A percentile compares a stretch with the other conserved stretches of the same genome.
phyloP scores from a whole-genome alignment of 1,140 invertebrate genomes.

The Papilio glaucus region DNA sequence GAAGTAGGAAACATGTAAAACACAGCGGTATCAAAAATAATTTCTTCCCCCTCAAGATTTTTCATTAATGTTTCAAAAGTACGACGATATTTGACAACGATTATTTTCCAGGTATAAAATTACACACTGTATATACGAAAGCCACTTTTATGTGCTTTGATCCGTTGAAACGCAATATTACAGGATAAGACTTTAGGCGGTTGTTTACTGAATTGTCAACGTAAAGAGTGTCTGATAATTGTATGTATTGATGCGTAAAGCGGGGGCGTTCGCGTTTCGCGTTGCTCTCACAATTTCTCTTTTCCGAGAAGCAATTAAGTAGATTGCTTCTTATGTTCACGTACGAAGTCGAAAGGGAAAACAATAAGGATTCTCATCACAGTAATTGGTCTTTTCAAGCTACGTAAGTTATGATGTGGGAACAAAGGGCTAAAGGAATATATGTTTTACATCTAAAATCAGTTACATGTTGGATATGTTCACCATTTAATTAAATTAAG shows the following conservation, averaged over 20 bases:
- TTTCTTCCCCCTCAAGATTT: background rate
- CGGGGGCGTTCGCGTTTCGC: background rate
- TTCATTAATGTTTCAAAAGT: background rate
- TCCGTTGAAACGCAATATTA: constrained; percentile 15
- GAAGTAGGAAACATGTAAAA: background rate
- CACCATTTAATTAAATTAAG: background rate
- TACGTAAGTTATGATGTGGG: background rate
- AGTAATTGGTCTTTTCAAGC: background rate
- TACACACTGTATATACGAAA: constrained; percentile 6
- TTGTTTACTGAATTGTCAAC: constrained; percentile 17
- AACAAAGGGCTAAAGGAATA: background rate
- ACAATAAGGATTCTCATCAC: constrained; percentile 27
- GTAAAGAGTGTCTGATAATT: constrained; percentile 14
- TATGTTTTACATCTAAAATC: background rate
- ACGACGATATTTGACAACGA: background rate
- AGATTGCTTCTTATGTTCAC: constrained; percentile 26
- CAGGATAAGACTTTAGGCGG: background rate
- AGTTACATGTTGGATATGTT: background rate
- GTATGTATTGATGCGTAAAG: background rate
- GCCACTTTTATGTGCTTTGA: constrained; percentile 12
- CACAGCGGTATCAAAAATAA: background rate
- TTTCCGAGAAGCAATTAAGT: constrained; percentile 18
- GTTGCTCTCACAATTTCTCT: constrained; percentile 16
- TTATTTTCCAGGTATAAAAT: constrained; percentile 12
- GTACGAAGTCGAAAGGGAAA: constrained; percentile 5